These are phyloP conservation scores for Eleutherodactylus coqui DNA, from an alignment of 2,797 vertebrate genomes.

Conservation along the genomic window DNA sequence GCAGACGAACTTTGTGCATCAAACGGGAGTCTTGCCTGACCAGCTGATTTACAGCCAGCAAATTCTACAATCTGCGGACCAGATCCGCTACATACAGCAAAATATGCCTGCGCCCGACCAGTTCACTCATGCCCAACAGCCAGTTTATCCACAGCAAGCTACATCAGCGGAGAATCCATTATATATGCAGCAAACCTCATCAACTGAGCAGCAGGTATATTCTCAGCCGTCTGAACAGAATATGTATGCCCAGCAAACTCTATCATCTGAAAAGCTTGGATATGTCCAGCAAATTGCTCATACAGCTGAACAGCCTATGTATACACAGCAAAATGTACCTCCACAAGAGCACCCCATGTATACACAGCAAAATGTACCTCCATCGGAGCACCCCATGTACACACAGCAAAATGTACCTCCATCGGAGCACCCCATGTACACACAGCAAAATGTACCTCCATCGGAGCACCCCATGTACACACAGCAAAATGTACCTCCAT, in stretches of 20 bases:
- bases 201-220: constrained; percentile 31
- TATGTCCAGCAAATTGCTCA: constrained; percentile 1
- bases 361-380: background rate
- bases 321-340: background rate
- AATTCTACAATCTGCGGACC: constrained; percentile 27
- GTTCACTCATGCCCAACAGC: constrained; percentile 65
- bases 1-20: constrained; percentile 8
- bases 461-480: background rate
- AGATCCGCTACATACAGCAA: constrained; percentile 38
- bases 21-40: constrained; percentile 9
- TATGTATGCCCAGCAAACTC: constrained; percentile 15
- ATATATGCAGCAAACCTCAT: constrained; percentile 5
- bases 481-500: too few relatives aligned
- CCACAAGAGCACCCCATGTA: background rate
- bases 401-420: constrained; percentile 66
- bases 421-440: constrained; percentile 29
- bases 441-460: constrained; percentile 41
- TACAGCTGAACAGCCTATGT: background rate
- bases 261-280: background rate
- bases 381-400: constrained; percentile 48
- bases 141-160: constrained; percentile 39
- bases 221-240: too few relatives aligned
- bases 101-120: constrained; percentile 41
- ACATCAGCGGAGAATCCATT: background rate
- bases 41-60: constrained; percentile 33